Evolutionary conservation across 2,888 invertebrate species (phyloP).

Genomic region (Blomia tropicalis): DNA sequence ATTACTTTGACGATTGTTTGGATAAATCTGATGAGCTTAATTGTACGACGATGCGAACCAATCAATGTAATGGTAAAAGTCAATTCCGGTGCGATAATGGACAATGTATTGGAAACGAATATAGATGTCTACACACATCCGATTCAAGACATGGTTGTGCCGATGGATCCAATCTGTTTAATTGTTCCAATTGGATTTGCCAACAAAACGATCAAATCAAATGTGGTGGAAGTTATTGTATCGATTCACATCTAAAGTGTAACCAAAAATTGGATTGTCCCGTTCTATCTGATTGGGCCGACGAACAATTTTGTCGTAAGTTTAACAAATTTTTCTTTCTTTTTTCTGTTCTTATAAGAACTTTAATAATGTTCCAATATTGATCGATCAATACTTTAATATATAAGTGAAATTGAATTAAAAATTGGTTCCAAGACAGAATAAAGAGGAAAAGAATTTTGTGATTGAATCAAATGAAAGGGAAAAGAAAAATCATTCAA

Average conservation of each 20-base stretch:
- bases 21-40: constrained; percentile 33
- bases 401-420: no score
- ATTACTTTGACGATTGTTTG: constrained; percentile 38
- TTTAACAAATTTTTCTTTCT: constrained; percentile 12
- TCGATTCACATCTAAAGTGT: constrained; percentile 36
- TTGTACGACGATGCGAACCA: background rate
- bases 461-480: background rate
- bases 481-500: background rate
- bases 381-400: no score
- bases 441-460: no score
- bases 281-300: constrained; percentile 34
- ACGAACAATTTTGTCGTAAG: constrained; percentile 37
- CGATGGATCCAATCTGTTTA: constrained; percentile 36
- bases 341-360: background rate
- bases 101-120: constrained; percentile 34
- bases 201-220: constrained; percentile 9
- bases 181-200: constrained; percentile 32
- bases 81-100: constrained; percentile 33
- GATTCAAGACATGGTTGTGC: constrained; percentile 34
- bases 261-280: constrained; percentile 37
- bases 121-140: constrained; percentile 33
- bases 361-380: background rate
- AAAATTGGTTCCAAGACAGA: no score
- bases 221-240: constrained; percentile 39
- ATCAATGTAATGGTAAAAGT: background rate